phyloP scores from a whole-genome alignment of 1,140 invertebrate species.

The Monochamus saltuarius region DNA sequence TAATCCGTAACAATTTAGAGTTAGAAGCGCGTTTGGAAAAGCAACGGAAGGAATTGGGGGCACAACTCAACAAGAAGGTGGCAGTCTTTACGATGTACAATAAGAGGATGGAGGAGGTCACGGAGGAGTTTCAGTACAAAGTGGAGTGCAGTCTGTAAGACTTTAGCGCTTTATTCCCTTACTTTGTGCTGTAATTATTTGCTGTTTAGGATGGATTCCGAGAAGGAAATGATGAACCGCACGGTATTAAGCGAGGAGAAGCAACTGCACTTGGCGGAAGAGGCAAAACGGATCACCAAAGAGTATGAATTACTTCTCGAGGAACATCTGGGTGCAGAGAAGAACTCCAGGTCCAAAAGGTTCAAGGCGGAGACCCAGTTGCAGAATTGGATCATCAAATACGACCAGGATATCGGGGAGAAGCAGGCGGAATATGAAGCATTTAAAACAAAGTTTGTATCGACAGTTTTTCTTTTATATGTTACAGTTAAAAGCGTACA shows the following conservation, averaged over 20 bases:
- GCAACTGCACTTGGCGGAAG: slow-evolving; percentile 33
- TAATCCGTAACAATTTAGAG: slow-evolving; percentile 27
- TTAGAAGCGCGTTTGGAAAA: slow-evolving; percentile 36
- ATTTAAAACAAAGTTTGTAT: slow-evolving; percentile 36
- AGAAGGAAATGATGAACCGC: slow-evolving; percentile 42
- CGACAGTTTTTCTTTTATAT: slow-evolving; percentile 1
- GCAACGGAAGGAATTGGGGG: slow-evolving; percentile 38
- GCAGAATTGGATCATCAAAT: slow-evolving; percentile 43
- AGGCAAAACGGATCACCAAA: slow-evolving; percentile 27
- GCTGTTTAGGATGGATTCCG: slow-evolving; percentile 35
- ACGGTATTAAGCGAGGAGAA: slow-evolving; percentile 34
- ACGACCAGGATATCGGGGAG: slow-evolving; percentile 45
- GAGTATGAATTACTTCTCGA: slow-evolving; percentile 34
- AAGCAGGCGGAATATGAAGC: slow-evolving; percentile 40
- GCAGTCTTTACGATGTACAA: slow-evolving; percentile 32
- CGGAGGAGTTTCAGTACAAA: slow-evolving; percentile 33
- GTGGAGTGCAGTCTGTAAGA: slow-evolving; percentile 39
- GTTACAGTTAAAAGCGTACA: slow-evolving; percentile 1
- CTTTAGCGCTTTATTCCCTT: too few relatives aligned
- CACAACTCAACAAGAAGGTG: slow-evolving; percentile 36
- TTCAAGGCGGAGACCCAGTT: slow-evolving; percentile 43
- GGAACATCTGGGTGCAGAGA: slow-evolving; percentile 37
- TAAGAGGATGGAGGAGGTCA: slow-evolving; percentile 33
- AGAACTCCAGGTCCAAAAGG: slow-evolving; percentile 34
- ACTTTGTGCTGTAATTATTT: too few relatives aligned